Conservation (phyloP, 2,113 vertebrate genomes). For the Sorex fumeus region DNA sequence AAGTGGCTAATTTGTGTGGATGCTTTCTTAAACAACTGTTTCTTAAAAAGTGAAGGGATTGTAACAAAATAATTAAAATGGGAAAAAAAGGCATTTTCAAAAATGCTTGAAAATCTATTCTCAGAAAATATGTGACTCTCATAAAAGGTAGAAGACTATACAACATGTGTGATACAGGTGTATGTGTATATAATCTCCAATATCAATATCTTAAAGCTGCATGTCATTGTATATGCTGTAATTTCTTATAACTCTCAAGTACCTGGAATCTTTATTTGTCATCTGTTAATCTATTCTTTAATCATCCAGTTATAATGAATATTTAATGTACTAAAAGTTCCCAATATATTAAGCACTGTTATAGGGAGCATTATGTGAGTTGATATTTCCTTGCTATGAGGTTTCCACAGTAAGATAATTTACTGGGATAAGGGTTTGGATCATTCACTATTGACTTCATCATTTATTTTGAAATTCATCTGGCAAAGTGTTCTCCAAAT, state of each 20-base stretch:
- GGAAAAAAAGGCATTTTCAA: background rate
- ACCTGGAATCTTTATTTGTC: background rate
- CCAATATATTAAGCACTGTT: background rate
- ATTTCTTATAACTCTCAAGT: too few species aligned
- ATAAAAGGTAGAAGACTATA: background rate
- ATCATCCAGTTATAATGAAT: too few species aligned
- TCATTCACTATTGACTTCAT: background rate
- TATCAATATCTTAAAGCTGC: background rate
- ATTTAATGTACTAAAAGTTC: background rate
- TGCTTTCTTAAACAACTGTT: background rate
- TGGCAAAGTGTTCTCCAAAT: background rate
- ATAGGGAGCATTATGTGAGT: background rate
- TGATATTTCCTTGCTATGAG: background rate
- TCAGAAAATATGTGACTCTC: background rate
- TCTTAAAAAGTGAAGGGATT: background rate
- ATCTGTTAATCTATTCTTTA: background rate
- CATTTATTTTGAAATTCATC: background rate
- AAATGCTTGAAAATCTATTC: background rate
- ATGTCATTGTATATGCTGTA: rapidly evolving
- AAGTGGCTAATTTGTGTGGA: background rate
- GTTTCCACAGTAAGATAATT: background rate
- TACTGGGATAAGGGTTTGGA: background rate
- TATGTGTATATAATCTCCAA: background rate
- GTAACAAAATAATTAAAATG: background rate
- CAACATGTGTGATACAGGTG: background rate